Percentiles rank a stretch among this genome's conserved stretches.
Conservation (phyloP, 2,113 vertebrate genomes). For the Galbula dea region DNA sequence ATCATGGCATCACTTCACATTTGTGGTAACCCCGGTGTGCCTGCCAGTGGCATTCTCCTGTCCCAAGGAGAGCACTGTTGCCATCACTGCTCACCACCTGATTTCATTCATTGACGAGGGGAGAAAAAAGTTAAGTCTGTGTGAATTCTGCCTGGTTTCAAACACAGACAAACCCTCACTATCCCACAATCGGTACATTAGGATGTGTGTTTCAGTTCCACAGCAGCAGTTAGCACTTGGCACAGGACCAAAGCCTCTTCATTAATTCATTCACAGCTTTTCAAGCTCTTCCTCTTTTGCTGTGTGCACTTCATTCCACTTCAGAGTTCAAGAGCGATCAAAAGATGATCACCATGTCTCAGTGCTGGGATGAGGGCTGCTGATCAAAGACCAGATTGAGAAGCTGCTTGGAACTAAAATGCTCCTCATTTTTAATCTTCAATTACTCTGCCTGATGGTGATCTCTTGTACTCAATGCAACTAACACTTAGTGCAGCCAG, state of each 20-base stretch:
- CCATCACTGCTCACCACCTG: not conserved
- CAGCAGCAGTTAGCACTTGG: not conserved
- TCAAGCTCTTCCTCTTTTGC: not conserved
- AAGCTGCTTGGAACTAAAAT: not conserved
- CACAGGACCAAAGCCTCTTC: not conserved
- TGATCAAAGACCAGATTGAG: not conserved
- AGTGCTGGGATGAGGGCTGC: not conserved
- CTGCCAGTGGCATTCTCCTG: rapidly evolving
- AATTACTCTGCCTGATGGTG: not conserved
- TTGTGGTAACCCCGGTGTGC: rapidly evolving
- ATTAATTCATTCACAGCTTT: not conserved
- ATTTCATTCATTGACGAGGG: not conserved
- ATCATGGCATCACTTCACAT: not conserved
- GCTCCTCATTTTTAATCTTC: not conserved
- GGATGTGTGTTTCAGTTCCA: rapidly evolving
- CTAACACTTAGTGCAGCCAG: not conserved
- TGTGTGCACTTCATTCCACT: not conserved
- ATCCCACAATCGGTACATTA: rapidly evolving
- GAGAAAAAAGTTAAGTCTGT: not conserved
- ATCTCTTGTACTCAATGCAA: not conserved
- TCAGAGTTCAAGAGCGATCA: rapidly evolving
- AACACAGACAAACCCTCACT: not conserved
- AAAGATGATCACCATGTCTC: rapidly evolving
- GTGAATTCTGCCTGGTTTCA: not conserved
- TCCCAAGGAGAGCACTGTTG: rapidly evolving